These are phyloP conservation scores for Equus quagga DNA, from an alignment of 2,113 vertebrate species.

Conservation along the genomic window DNA sequence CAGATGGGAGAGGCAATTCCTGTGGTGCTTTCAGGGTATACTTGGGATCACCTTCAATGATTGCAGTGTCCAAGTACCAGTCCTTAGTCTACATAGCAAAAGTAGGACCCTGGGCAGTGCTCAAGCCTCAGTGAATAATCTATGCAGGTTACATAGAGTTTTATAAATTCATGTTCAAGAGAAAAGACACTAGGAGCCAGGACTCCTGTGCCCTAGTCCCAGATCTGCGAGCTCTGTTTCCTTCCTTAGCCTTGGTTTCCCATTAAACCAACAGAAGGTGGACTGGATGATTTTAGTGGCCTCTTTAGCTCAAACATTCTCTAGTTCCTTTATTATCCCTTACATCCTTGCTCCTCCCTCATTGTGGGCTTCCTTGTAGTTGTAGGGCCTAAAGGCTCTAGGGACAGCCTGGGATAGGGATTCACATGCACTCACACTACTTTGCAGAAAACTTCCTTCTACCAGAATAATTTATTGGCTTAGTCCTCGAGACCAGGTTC, in stretches of 20 bases:
- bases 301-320: constrained; percentile 13
- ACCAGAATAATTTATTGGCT: constrained; percentile 48
- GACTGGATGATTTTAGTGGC: neutral
- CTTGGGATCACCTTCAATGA: neutral
- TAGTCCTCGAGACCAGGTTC: constrained; percentile 37
- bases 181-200: neutral
- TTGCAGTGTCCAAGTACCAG: neutral
- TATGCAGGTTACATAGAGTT: neutral
- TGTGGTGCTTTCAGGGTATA: neutral
- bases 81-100: neutral
- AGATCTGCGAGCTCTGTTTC: neutral
- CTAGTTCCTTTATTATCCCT: neutral
- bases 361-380: neutral
- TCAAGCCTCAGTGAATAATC: constrained; percentile 7
- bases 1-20: neutral
- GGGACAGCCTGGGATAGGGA: neutral
- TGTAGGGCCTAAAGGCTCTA: neutral
- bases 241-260: constrained; percentile 4
- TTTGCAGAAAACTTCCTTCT: constrained; percentile 56
- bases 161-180: constrained; percentile 13
- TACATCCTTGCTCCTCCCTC: neutral
- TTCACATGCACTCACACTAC: neutral
- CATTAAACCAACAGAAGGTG: neutral
- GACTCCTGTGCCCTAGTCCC: neutral
- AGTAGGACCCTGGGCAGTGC: neutral